A percentile compares a stretch with the other conserved stretches of the same genome.
Evolutionary conservation across 1,140 invertebrate genomes (phyloP).

Genomic region (Lordiphosa stackelbergi): DNA sequence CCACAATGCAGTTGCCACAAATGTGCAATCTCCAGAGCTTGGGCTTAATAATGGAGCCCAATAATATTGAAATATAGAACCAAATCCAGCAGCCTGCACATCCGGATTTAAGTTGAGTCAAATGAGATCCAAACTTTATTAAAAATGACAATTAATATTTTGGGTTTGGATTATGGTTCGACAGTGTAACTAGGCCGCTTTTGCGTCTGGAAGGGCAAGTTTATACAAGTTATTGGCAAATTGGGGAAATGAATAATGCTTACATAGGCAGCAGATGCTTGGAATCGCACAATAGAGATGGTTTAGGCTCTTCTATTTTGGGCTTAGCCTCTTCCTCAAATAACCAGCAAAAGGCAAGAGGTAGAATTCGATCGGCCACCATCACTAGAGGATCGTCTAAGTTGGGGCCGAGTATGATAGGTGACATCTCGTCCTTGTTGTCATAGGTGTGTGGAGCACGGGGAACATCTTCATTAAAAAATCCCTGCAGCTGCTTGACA

Average conservation of each 20-base stretch:
- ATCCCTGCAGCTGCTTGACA: background rate
- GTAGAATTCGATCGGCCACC: background rate
- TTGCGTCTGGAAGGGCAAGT: too few relatives aligned
- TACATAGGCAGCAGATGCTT: too few relatives aligned
- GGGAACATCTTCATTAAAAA: background rate
- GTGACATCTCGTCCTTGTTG: background rate
- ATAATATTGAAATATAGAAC: constrained; percentile 56
- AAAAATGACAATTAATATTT: too few relatives aligned
- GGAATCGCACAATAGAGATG: too few relatives aligned
- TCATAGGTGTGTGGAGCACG: background rate
- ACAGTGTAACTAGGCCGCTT: too few relatives aligned
- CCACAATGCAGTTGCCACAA: constrained; percentile 62
- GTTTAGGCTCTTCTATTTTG: background rate
- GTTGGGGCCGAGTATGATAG: background rate
- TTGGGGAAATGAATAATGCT: too few relatives aligned
- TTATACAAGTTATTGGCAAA: too few relatives aligned
- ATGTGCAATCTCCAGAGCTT: constrained; percentile 56
- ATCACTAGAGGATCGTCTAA: background rate
- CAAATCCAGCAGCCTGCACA: constrained; percentile 49
- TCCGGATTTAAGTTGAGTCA: constrained; percentile 46
- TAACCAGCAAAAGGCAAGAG: background rate
- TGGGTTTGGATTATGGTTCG: too few relatives aligned
- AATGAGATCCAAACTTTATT: too few relatives aligned
- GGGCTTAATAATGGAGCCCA: constrained; percentile 64
- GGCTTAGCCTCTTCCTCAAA: background rate